Conservation (phyloP, 2,888 invertebrate species). For the Neocrepidodera transversa region DNA sequence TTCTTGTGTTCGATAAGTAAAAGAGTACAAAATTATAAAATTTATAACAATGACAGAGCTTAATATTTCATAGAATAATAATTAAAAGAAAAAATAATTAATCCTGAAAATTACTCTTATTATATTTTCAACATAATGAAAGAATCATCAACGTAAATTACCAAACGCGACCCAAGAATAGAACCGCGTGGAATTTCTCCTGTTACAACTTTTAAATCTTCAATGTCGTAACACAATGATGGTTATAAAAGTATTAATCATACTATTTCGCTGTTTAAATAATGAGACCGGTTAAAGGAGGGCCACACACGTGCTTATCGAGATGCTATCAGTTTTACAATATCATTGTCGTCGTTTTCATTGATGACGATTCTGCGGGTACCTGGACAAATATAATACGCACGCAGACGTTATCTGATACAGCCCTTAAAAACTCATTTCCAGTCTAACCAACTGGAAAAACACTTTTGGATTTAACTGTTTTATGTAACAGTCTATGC, state of each 20-base stretch:
- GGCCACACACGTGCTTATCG: conserved; percentile 40
- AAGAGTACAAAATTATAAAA: too few relatives aligned
- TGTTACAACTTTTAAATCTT: too few relatives aligned
- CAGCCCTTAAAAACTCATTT: conserved; percentile 36
- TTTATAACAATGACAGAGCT: too few relatives aligned
- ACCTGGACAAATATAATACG: conserved; percentile 50
- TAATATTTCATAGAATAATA: too few relatives aligned
- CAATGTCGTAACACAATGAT: neutral
- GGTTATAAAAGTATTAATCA: too few relatives aligned
- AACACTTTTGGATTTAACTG: conserved; percentile 22
- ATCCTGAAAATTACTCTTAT: too few relatives aligned
- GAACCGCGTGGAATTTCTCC: too few relatives aligned
- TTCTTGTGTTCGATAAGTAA: too few relatives aligned
- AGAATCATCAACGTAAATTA: too few relatives aligned
- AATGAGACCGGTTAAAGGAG: conserved; percentile 31
- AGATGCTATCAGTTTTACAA: conserved; percentile 41
- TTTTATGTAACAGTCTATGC: conserved; percentile 14
- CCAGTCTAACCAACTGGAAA: conserved; percentile 29
- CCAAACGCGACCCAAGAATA: too few relatives aligned
- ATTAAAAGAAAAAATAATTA: too few relatives aligned
- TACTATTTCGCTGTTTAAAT: conserved; percentile 7
- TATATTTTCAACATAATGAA: too few relatives aligned
- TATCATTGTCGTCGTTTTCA: conserved; percentile 40
- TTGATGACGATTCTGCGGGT: conserved; percentile 48
- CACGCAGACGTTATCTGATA: conserved; percentile 46